These are phyloP conservation scores for Thunnus thynnus DNA, from an alignment of 2,113 vertebrate species.

Conservation along the genomic window DNA sequence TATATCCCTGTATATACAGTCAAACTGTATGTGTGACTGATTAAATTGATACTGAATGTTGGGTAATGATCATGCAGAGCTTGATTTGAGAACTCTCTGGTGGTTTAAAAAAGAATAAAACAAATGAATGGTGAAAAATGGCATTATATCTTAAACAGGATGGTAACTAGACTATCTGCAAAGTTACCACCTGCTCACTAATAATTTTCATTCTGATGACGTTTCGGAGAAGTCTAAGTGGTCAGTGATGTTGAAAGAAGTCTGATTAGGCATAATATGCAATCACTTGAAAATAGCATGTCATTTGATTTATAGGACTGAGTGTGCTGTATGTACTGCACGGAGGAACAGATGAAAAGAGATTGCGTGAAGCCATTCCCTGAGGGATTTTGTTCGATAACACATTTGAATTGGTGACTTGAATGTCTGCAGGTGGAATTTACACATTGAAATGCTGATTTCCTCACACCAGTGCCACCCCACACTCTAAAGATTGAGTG, in stretches of 20 bases:
- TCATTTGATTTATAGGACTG: slow-evolving; percentile 24
- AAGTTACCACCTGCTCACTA: slow-evolving; percentile 69
- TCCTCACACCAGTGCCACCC: too few species aligned
- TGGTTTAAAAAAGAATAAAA: slow-evolving; percentile 1
- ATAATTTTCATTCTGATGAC: slow-evolving; percentile 39
- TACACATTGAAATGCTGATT: slow-evolving; percentile 1
- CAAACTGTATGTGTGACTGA: slow-evolving; percentile 30
- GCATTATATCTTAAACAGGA: slow-evolving; percentile 53
- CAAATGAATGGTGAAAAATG: slow-evolving; percentile 37
- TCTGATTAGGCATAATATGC: slow-evolving; percentile 68
- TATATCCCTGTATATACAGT: too few species aligned
- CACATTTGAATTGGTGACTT: neutral
- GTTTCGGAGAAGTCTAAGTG: slow-evolving; percentile 48
- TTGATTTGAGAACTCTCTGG: slow-evolving; percentile 49
- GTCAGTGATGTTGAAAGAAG: slow-evolving; percentile 65
- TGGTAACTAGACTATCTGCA: slow-evolving; percentile 29
- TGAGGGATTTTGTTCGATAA: neutral
- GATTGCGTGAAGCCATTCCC: neutral
- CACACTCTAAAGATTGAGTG: too few species aligned
- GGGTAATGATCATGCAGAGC: slow-evolving; percentile 11
- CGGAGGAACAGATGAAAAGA: slow-evolving; percentile 9
- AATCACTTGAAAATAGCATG: slow-evolving; percentile 23
- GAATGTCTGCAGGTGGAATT: neutral
- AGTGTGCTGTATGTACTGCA: neutral
- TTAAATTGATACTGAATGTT: slow-evolving; percentile 18